A percentile compares a stretch with the other conserved stretches of the same genome.
Evolutionary conservation across 2,113 vertebrate species (phyloP).

Genomic region (Patagioenas fasciata): DNA sequence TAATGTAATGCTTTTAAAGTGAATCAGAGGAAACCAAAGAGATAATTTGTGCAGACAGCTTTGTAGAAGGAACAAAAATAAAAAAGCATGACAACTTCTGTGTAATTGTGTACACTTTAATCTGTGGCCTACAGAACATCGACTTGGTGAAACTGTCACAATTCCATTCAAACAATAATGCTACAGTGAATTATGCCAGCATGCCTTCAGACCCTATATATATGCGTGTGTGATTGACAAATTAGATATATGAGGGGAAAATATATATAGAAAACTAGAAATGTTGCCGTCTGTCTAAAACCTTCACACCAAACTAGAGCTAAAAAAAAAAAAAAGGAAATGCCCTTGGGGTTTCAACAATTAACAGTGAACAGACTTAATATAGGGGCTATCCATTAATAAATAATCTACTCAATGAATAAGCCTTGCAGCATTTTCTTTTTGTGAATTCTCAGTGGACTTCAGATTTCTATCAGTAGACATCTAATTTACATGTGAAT

Average conservation of each 20-base stretch:
- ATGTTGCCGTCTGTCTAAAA: not conserved
- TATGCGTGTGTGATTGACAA: not conserved
- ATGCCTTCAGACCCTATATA: not conserved
- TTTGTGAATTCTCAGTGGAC: constrained; percentile 12
- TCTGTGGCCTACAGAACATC: not conserved
- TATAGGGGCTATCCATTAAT: not conserved
- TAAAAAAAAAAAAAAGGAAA: not conserved
- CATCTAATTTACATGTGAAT: constrained; percentile 55
- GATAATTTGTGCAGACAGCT: constrained; percentile 25
- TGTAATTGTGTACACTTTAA: not conserved
- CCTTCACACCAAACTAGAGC: not conserved
- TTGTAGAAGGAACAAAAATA: constrained; percentile 50
- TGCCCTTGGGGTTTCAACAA: not conserved
- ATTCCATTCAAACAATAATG: not conserved
- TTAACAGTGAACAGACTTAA: not conserved
- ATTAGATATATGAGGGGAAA: not conserved
- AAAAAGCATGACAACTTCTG: not conserved
- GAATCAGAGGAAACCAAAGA: constrained; percentile 41
- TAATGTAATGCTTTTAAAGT: constrained; percentile 19
- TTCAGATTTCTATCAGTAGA: constrained; percentile 32
- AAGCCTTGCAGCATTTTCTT: not conserved
- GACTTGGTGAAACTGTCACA: not conserved
- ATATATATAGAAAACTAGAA: not conserved
- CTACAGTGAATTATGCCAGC: not conserved
- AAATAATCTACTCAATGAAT: not conserved